Evolutionary conservation across 2,888 invertebrate species (phyloP), one percentile per base, ranked within the genome.

Genomic region (Conchocele bisecta): DNA sequence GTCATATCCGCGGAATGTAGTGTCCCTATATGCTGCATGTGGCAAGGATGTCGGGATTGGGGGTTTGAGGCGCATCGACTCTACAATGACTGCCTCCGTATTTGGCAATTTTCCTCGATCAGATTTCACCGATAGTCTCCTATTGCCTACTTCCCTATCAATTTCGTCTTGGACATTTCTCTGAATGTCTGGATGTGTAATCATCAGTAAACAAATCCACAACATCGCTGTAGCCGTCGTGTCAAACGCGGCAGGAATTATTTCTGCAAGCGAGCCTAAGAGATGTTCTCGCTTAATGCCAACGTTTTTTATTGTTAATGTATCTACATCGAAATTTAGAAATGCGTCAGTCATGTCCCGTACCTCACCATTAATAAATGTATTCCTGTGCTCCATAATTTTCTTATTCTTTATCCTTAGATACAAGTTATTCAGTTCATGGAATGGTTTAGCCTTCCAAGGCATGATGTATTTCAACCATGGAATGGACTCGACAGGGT

Each of bases 261-360:
- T 33, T 33, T 51, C 51, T 7, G 31, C 51, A 1, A 51, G 51
- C 26, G 51, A 3, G 7, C 20, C 33, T 6, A 51, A 35, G 2
- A 51, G 33, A 20, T 51, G 20, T 9, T 33, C 51, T 5, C 20
- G 33, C 7, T 2, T 15, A 9, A 51, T 7, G 3, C 51, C 51
- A 17, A 51, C 51, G n/a, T 17, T 20, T 17, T 31, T 33, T 35
- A 51, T 51, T 51, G 31, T 35, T 3, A 22, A 13, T n/a, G 51
- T 51, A n/a, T n/a, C n/a, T n/a, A n/a, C n/a, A n/a, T n/a, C n/a
- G n/a, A n/a, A n/a, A 73, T 44, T 11, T 20, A 60, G 35, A 24
- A 60, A 44, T 11, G 59, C 71, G 53, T 82, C 81, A 42, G 67
- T 65, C 20, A 58, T 51, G 35, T 82, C 82, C 20, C 80, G 64